Evolutionary conservation across 1,140 invertebrate genomes (phyloP), one percentile per base, ranked within the genome.

Genomic region (Oryzaephilus surinamensis): DNA sequence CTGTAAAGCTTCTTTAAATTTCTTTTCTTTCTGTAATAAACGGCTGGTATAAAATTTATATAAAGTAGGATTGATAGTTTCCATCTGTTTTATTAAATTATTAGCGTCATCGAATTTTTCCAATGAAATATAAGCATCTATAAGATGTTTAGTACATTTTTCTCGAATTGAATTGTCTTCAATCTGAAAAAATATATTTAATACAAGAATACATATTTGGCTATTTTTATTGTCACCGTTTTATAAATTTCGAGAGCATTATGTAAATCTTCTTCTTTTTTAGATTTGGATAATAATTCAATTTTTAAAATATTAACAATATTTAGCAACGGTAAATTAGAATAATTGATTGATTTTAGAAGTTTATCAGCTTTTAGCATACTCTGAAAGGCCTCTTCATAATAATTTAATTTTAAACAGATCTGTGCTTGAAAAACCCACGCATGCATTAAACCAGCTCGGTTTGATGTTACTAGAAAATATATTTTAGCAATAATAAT

Each of bases 401-500:
- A 77, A 50, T 73, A 73, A 44, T 72, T 65, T 4, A 80, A 54
- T 52, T 59, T 67, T 2, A 66, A 51, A 52, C 70, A 67, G 48
- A 74, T 69, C 54, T 69, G 66, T 20, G 57, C 51, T 3, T 70
- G 51, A 13, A 69, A 45, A 26, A 68, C 38, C 65, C 65, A 70
- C n/a, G 61, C 61, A 50, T 64, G 51, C 21, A 66, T 41, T 11
- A 57, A 58, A 15, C 59, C 42, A n/a, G 54, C 36, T 51, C 61
- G 60, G 5, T n/a, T n/a, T n/a, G n/a, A n/a, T n/a, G n/a, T n/a
- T n/a, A n/a, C n/a, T n/a, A n/a, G n/a, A n/a, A n/a, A n/a, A n/a
- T n/a, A n/a, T n/a, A n/a, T n/a, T n/a, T n/a, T n/a, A n/a, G n/a
- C n/a, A n/a, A n/a, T n/a, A n/a, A n/a, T n/a, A n/a, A n/a, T n/a